Percentiles rank a stretch among this genome's conserved stretches.
Conservation (phyloP, 1,140 invertebrate genomes). For the Nomia melanderi region DNA sequence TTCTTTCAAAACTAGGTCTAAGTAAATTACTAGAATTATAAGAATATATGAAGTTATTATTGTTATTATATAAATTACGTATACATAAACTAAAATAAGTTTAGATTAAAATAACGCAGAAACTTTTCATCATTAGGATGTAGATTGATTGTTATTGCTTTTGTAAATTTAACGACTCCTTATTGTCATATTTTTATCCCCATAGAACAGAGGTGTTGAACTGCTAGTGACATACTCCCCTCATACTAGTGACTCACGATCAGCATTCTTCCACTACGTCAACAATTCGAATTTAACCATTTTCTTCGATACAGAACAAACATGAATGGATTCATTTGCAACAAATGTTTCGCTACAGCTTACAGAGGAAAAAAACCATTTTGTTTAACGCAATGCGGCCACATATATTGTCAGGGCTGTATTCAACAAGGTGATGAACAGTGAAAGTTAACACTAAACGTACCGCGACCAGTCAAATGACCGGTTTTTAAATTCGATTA, state of each 20-base stretch:
- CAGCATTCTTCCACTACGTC: too few species aligned
- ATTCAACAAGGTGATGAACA: constrained; percentile 37
- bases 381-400: constrained; percentile 50
- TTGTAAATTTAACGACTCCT: too few species aligned
- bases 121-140: not conserved
- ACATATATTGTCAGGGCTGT: constrained; percentile 49
- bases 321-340: constrained; percentile 51
- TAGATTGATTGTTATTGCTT: too few species aligned
- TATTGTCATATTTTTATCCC: too few species aligned
- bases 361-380: constrained; percentile 45
- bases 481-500: too few species aligned
- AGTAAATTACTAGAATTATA: constrained; percentile 13
- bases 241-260: too few species aligned
- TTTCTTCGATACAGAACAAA: too few species aligned
- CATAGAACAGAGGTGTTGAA: too few species aligned
- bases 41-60: not conserved
- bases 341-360: constrained; percentile 36
- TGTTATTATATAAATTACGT: not conserved
- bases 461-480: too few species aligned
- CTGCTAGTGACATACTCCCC: too few species aligned
- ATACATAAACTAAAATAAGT: not conserved
- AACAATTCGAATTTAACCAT: too few species aligned
- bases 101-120: not conserved
- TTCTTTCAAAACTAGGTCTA: not conserved
- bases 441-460: too few species aligned